phyloP scores from a whole-genome alignment of 2,888 invertebrate species.

The Strigamia crassipes region DNA sequence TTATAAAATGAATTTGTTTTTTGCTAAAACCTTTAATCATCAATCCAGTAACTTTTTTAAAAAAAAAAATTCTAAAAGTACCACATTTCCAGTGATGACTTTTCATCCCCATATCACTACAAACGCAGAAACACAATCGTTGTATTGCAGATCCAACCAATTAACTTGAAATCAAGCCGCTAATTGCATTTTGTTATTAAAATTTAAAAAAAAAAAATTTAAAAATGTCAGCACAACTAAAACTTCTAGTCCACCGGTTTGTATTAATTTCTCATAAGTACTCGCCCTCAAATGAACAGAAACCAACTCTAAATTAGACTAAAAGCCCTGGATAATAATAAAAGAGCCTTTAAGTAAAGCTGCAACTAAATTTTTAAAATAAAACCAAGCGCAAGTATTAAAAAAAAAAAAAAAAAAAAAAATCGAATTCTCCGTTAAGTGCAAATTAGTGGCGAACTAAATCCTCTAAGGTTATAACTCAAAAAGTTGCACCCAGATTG shows the following conservation, averaged over 20 bases:
- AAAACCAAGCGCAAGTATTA: not conserved
- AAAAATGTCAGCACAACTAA: not conserved
- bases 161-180: not conserved
- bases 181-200: not conserved
- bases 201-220: not conserved
- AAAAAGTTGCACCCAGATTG: conserved; percentile 25
- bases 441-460: conserved; percentile 24
- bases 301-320: not conserved
- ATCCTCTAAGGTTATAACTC: conserved; percentile 28
- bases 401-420: not conserved
- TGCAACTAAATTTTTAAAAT: not conserved
- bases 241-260: not conserved
- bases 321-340: not conserved
- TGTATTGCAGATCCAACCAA: not conserved
- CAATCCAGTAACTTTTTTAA: too few species aligned
- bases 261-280: not conserved
- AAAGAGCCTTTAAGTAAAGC: not conserved
- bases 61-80: too few species aligned
- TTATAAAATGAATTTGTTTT: too few species aligned
- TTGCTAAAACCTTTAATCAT: too few species aligned
- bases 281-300: not conserved
- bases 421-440: not conserved
- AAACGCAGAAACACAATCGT: not conserved
- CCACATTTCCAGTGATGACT: too few species aligned
- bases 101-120: too few species aligned